Base-by-base conservation (phyloP, 1,140 invertebrate species). In the Calosoma granatense region DNA sequence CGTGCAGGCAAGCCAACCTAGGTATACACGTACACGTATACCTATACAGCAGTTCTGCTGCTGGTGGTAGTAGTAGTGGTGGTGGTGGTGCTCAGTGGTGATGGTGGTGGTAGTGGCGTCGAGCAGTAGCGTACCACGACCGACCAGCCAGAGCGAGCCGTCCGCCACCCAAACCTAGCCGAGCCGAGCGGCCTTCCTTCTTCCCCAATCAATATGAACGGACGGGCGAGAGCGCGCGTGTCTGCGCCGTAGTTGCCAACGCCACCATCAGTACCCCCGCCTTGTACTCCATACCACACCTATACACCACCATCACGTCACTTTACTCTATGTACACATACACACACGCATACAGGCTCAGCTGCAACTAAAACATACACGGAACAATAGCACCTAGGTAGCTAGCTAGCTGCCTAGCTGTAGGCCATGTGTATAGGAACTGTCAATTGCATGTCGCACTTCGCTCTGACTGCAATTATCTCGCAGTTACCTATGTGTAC, bases 61-160 rank as follows among this genome's bases (percentile, higher is more conserved):
- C 47, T 22, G 19, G 47, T 22, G 39, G 47, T 22, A 17, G 30
- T 30, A 56, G 15, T 30, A 56, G 55, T 22, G 15, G 55, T 20
- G 4, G 20, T 14, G 14, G 30, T 20, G 55, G n/a, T n/a, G n/a
- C n/a, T n/a, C n/a, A n/a, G 47, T 22, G 39, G 47, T 22, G 15
- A 30, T 30, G 47, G 15, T 30, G 51, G 43, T 23, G 17, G 56
- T n/a, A 2, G 22, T n/a, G 15, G 36, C 19, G 56, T 6, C 26
- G 65, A 63, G 64, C 64, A 66, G 63, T 57, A 63, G 66, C 64
- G 65, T 59, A 64, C 66, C 66, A 63, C 65, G 66, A 64, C 53
- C 62, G 59, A 56, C 62, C 59, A 61, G 63, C 59, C 62, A 36
- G 26, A n/a, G n/a, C n/a, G n/a, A n/a, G n/a, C n/a, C n/a, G n/a